Percentiles rank a stretch among this genome's conserved stretches.
Conservation (phyloP, 2,113 vertebrate species). For the Pitta sordida region DNA sequence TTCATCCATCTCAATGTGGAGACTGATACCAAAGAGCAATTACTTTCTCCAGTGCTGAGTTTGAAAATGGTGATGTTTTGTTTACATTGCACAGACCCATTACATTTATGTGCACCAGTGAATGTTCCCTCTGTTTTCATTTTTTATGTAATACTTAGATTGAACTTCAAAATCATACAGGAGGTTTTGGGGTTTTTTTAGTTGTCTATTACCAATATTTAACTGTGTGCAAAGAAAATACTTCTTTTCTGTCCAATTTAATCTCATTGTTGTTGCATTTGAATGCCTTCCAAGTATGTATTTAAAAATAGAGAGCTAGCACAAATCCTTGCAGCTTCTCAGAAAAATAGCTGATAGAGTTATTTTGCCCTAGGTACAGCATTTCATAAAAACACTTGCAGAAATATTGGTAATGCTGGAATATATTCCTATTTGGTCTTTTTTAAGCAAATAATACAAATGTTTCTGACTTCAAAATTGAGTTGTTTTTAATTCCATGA, state of each 20-base stretch:
- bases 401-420: neutral
- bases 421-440: neutral
- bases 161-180: neutral
- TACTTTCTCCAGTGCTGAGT: neutral
- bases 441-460: neutral
- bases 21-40: neutral
- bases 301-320: neutral
- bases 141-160: neutral
- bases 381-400: neutral
- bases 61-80: neutral
- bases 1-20: neutral
- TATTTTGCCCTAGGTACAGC: neutral
- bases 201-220: neutral
- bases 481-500: neutral
- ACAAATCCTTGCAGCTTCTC: neutral
- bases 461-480: neutral
- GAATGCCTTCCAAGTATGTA: neutral
- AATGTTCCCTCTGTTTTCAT: neutral
- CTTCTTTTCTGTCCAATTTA: neutral
- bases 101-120: neutral
- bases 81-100: neutral
- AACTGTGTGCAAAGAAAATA: neutral
- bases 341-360: neutral
- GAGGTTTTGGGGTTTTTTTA: neutral
- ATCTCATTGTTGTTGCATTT: neutral